Percentiles rank a stretch among this genome's conserved stretches.
phyloP scores from a whole-genome alignment of 2,888 invertebrate genomes.

The Villa cingulata region DNA sequence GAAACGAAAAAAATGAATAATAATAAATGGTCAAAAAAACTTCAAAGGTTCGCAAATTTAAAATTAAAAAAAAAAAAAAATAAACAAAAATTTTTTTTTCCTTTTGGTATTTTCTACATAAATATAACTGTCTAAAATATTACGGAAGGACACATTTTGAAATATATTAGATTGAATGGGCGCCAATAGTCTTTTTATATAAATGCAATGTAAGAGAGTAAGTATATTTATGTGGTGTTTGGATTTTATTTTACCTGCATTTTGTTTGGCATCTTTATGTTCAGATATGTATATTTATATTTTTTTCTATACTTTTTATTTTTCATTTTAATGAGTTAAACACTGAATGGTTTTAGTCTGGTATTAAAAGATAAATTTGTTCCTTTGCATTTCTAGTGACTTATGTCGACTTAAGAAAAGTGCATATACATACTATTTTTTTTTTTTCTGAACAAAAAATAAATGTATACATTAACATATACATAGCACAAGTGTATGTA shows the following conservation, averaged over 20 bases:
- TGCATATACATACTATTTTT: background rate
- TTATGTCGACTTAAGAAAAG: background rate
- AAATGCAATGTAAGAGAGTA: no score
- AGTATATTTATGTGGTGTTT: no score
- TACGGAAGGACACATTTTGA: constrained; percentile 1
- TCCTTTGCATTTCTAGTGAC: background rate
- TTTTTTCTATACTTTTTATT: background rate
- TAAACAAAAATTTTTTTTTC: no score
- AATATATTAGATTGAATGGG: constrained; percentile 2
- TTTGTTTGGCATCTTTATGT: background rate
- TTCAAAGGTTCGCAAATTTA: no score
- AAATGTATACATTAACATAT: background rate
- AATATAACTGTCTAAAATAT: no score
- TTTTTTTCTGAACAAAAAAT: background rate
- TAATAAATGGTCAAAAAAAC: no score
- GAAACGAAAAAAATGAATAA: background rate
- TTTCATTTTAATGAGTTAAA: background rate
- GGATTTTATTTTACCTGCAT: background rate
- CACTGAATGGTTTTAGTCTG: background rate
- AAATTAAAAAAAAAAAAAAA: no score
- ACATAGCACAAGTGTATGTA: no score
- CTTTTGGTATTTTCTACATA: no score
- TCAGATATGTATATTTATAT: background rate
- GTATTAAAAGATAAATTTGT: background rate
- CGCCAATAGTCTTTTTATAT: constrained; percentile 9